Conservation (phyloP, 2,888 invertebrate species). For the Tipula lateralis region DNA sequence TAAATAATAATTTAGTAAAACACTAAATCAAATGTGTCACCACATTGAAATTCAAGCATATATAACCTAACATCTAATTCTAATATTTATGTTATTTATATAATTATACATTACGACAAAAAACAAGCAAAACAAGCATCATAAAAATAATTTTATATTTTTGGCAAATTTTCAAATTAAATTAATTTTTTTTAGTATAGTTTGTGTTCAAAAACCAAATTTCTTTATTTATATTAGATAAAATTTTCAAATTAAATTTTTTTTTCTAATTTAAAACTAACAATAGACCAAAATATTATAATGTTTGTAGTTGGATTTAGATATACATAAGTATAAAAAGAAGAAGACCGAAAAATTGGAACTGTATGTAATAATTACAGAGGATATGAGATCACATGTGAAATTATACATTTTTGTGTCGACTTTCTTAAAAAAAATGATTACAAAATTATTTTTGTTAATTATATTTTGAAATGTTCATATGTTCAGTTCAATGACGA, state of each 20-base stretch:
- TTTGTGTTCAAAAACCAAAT: conserved; percentile 7
- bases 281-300: not conserved
- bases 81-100: not conserved
- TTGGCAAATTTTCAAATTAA: conserved; percentile 19
- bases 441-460: not conserved
- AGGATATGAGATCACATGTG: conserved; percentile 19
- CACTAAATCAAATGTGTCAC: not conserved
- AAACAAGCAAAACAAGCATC: not conserved
- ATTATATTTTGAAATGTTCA: not conserved
- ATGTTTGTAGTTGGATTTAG: not conserved
- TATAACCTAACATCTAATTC: not conserved
- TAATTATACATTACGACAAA: not conserved
- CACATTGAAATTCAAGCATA: not conserved
- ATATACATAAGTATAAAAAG: not conserved
- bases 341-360: not conserved
- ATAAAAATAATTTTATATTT: not conserved
- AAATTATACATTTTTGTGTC: not conserved
- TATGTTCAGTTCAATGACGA: not conserved
- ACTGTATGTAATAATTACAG: conserved; percentile 6
- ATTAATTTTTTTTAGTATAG: not conserved
- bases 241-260: not conserved
- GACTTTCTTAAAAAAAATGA: not conserved
- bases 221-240: conserved; percentile 19
- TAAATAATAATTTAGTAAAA: not conserved
- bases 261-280: not conserved